phyloP scores from a whole-genome alignment of 2,888 invertebrate species.

The Thecocarcelia acutangulata region DNA sequence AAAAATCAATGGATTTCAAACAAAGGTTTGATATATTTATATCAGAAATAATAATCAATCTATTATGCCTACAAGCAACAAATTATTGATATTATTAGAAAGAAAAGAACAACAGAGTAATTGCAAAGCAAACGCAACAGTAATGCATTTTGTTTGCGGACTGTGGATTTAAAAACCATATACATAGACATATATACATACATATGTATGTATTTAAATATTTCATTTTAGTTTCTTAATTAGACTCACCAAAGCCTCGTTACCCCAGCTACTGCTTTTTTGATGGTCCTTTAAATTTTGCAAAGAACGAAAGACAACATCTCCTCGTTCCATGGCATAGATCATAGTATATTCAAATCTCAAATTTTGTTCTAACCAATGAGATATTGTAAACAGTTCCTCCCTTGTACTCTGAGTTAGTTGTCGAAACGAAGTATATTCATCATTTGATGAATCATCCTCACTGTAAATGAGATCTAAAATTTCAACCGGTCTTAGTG shows the following conservation, averaged over 20 bases:
- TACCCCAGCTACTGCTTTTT: constrained; percentile 88
- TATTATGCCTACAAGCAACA: too few relatives aligned
- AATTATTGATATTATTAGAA: too few relatives aligned
- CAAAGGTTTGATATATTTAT: too few relatives aligned
- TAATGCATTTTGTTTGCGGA: too few relatives aligned
- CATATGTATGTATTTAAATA: too few relatives aligned
- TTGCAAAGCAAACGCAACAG: too few relatives aligned
- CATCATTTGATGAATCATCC: constrained; percentile 87
- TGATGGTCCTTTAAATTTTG: constrained; percentile 90
- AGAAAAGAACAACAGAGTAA: too few relatives aligned
- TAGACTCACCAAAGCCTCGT: constrained; percentile 86
- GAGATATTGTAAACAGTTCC: constrained; percentile 89
- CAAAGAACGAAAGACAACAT: constrained; percentile 88
- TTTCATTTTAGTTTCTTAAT: neutral
- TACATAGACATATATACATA: too few relatives aligned
- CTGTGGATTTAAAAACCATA: too few relatives aligned
- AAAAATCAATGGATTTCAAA: too few relatives aligned
- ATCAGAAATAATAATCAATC: too few relatives aligned
- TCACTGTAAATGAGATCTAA: constrained; percentile 93
- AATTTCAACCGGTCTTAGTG: constrained; percentile 92
- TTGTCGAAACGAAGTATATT: constrained; percentile 85
- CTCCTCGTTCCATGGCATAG: constrained; percentile 88
- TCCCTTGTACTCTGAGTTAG: constrained; percentile 87
- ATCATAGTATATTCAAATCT: constrained; percentile 88
- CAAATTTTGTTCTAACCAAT: constrained; percentile 91